Conservation (phyloP, 2,888 invertebrate genomes). For the Apotomis turbidana region DNA sequence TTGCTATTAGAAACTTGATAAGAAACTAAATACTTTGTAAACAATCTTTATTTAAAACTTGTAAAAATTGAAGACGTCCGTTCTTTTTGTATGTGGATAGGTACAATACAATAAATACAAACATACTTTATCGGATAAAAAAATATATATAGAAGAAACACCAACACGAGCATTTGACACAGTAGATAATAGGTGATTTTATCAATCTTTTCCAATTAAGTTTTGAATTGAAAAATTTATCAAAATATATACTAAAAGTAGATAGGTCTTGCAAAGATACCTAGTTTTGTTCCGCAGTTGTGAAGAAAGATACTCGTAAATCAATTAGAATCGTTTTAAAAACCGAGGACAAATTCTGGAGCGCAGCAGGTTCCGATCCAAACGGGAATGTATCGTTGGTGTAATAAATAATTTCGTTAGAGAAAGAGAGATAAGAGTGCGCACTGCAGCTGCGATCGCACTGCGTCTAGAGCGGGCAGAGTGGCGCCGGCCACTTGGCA, state of each 20-base stretch:
- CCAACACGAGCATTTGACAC: no score
- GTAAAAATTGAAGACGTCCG: background rate
- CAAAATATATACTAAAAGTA: no score
- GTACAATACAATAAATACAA: no score
- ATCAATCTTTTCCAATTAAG: background rate
- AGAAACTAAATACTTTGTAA: constrained; percentile 1
- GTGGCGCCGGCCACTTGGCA: constrained; percentile 82
- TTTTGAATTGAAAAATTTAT: no score
- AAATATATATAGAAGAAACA: no score
- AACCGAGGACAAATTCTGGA: constrained; percentile 24
- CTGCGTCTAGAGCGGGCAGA: constrained; percentile 69
- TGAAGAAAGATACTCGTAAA: constrained; percentile 25
- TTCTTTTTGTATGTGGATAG: no score
- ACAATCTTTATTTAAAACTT: constrained; percentile 3
- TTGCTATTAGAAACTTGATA: background rate
- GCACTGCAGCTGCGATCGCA: constrained; percentile 79
- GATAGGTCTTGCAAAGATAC: background rate
- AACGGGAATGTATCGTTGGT: constrained; percentile 60
- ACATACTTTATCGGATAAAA: no score
- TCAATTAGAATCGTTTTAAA: constrained; percentile 32
- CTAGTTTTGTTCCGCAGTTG: background rate
- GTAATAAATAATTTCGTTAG: constrained; percentile 69
- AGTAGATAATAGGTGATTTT: no score
- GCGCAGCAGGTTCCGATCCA: constrained; percentile 37
- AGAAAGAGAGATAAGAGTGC: constrained; percentile 70